phyloP scores from a whole-genome alignment of 2,113 vertebrate species.

The Anolis sagrei region DNA sequence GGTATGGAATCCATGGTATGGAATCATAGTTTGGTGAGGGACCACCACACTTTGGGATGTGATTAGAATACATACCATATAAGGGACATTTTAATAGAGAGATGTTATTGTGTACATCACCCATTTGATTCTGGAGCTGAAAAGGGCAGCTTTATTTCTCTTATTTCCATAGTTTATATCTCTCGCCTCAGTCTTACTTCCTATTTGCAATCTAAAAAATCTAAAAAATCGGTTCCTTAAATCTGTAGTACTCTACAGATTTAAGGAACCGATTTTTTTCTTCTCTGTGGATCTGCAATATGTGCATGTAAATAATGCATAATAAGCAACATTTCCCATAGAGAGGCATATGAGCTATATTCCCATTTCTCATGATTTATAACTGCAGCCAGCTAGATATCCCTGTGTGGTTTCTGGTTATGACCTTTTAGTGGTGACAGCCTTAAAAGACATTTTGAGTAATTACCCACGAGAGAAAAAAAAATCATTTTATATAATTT shows the following conservation, averaged over 20 bases:
- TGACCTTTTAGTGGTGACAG: constrained; percentile 74
- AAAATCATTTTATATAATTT: constrained; percentile 66
- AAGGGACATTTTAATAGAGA: no score
- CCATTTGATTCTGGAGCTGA: neutral
- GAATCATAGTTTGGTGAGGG: no score
- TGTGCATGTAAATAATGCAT: constrained; percentile 10
- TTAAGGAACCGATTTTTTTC: no score
- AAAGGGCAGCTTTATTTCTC: neutral
- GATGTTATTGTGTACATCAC: no score
- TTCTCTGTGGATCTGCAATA: constrained; percentile 17
- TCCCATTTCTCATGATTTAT: constrained; percentile 23
- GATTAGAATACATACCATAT: no score
- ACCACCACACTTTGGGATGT: no score
- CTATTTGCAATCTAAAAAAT: constrained; percentile 9
- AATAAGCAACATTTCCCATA: constrained; percentile 10
- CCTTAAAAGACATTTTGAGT: constrained; percentile 66
- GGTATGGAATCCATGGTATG: no score
- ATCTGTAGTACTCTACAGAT: constrained; percentile 11
- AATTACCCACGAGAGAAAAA: constrained; percentile 71
- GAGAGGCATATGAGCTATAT: constrained; percentile 15
- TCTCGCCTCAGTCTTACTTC: neutral
- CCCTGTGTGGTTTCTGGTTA: constrained; percentile 55
- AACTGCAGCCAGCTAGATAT: constrained; percentile 45
- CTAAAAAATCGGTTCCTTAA: constrained; percentile 14
- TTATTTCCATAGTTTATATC: neutral